phyloP scores from a whole-genome alignment of 2,888 invertebrate species.

The Pachliopta kotzebuea region DNA sequence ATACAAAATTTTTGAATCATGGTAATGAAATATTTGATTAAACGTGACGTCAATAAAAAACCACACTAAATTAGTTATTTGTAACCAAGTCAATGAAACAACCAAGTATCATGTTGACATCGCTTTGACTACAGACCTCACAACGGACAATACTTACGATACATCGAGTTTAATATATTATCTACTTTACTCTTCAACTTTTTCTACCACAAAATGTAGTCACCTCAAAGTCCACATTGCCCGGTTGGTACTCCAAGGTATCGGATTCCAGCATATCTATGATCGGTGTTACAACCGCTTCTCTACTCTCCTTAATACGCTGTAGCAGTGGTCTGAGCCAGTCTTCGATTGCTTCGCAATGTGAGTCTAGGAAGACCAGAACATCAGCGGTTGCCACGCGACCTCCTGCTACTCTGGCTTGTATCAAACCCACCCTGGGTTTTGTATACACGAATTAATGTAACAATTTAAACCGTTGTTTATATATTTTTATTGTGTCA shows the following conservation, averaged over 20 bases:
- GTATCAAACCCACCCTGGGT: slow-evolving; percentile 89
- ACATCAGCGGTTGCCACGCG: slow-evolving; percentile 86
- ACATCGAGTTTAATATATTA: not conserved
- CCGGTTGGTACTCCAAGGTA: slow-evolving; percentile 71
- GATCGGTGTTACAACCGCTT: slow-evolving; percentile 92
- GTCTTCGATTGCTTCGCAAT: slow-evolving; percentile 88
- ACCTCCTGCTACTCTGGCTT: slow-evolving; percentile 90
- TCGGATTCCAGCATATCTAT: slow-evolving; percentile 93
- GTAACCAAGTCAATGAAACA: slow-evolving; percentile 2
- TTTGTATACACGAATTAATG: slow-evolving; percentile 86
- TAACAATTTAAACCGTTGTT: not conserved
- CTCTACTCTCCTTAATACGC: slow-evolving; percentile 84
- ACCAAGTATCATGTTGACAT: slow-evolving; percentile 5
- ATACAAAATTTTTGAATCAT: not conserved
- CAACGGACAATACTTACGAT: slow-evolving; percentile 1
- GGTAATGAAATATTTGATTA: not conserved
- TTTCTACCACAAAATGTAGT: slow-evolving; percentile 13
- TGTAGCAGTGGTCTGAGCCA: slow-evolving; percentile 95
- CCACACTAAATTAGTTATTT: slow-evolving; percentile 2
- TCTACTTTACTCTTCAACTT: not conserved
- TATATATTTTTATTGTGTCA: not conserved
- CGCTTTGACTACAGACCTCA: not conserved
- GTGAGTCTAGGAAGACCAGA: slow-evolving; percentile 92
- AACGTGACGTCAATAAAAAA: not conserved
- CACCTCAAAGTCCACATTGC: slow-evolving; percentile 50